Conservation (phyloP, 2,113 vertebrate species). For the human region DNA sequence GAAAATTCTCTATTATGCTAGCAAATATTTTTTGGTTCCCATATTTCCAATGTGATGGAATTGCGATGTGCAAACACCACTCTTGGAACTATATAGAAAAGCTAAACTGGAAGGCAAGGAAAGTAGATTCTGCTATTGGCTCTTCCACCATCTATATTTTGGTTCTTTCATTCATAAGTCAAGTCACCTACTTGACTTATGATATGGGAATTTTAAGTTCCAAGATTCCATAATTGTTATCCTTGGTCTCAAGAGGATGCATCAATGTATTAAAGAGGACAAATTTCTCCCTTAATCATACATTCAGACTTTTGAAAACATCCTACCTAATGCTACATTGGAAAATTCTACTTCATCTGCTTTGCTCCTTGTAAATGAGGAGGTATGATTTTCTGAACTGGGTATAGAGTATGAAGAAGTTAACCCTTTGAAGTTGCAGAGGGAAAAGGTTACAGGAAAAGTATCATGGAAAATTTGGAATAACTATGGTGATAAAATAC, state of each 20-base stretch:
- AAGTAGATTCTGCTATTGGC: background rate
- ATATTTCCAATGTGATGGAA: background rate
- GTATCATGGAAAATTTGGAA: background rate
- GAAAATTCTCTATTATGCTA: background rate
- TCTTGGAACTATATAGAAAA: background rate
- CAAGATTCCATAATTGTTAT: background rate
- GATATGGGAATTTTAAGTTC: background rate
- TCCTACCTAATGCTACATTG: background rate
- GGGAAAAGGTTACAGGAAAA: background rate
- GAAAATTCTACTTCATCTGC: background rate
- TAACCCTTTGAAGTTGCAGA: background rate
- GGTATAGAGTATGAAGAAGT: background rate
- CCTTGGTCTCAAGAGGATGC: background rate
- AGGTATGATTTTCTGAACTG: background rate
- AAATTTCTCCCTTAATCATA: background rate
- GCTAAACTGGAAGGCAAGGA: background rate
- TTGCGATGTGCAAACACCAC: background rate
- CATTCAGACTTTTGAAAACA: conserved; percentile 1
- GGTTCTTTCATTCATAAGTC: background rate
- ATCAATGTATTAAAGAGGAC: background rate
- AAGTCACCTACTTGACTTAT: background rate
- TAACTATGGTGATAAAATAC: background rate
- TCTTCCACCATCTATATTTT: background rate
- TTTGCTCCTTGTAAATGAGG: background rate
- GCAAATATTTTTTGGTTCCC: background rate